Evolutionary conservation across 2,797 vertebrate species (phyloP), one percentile per base, ranked within the genome.

Genomic region (Eulemur albifrons): DNA sequence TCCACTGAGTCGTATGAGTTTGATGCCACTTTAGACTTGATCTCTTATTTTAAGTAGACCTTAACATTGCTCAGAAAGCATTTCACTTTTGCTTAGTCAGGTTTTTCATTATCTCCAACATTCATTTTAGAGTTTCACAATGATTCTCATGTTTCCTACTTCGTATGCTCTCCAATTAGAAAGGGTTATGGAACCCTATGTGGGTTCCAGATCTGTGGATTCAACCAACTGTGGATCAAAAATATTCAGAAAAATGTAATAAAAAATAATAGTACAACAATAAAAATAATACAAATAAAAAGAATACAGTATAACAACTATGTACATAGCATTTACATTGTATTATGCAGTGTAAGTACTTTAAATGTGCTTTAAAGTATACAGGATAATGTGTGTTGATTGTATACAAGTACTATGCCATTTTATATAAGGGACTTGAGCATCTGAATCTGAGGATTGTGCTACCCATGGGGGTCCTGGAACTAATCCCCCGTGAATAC

Each of bases 341-440:
- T 23, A 52, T 77, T 52, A 35, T 6, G 6, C 35, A 77, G n/a
- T 77, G 12, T 52, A 77, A 23, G 48, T n/a, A 77, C 35, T 50
- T 30, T n/a, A 35, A 32, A 77, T 20, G 23, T 52, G 18, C 2
- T 52, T n/a, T n/a, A 77, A 52, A 23, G 20, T 63, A 35, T 52
- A n/a, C 6, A 12, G 11, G 3, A 35, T 52, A 6, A 35, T 1
- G 3, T 52, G 20, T 1, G 4, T 35, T 13, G 20, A 5, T 52
- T 48, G 50, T 52, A 52, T 8, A 6, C 32, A 76, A 76, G 32
- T 50, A 50, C 5, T 48, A 50, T 32, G 30, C 3, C 30, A 76
- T 32, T 50, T 35, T 77, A n/a, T 77, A 4, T 14, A 77, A 77
- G 32, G 12, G 48, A 77, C 32, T 52, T 52, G 20, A 52, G 32